Evolutionary conservation across 1,140 invertebrate genomes (phyloP), one percentile per base, ranked within the genome.

Genomic region (Galleria mellonella): DNA sequence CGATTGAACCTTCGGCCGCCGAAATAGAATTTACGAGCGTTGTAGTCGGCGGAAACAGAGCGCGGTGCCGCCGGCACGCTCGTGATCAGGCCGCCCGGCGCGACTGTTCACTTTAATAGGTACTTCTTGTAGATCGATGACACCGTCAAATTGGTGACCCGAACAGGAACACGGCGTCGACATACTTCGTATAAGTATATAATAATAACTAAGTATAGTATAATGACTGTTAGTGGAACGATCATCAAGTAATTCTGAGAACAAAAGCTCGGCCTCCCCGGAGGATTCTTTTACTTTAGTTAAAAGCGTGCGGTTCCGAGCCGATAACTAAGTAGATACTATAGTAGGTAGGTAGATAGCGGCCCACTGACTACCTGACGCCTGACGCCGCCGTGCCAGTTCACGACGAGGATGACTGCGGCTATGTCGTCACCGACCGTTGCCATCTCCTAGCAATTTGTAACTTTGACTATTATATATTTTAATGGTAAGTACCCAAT

Each of bases 21-120:
- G 41, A 43, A 38, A 47, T 47, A 47, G 37, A 47, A 47, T 47
- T 47, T 30, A 47, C 45, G 38, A 42, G 38, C 46, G 39, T 31
- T 12, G 43, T 4, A 11, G 5, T n/a, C 13, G 31, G 17, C 17
- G 17, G 2, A 6, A 23, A 6, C 17, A 6, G 17, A 23, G 17
- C 35, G 23, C 8, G 28, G 1, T 23, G 36, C 10, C 32, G 36
- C 10, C 35, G 32, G 8, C 32, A 1, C 29, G 4, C 7, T 36
- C 17, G 17, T 6, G 10, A 8, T 7, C 15, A 9, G 10, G 32
- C 32, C 42, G 10, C 14, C 32, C 42, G 42, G 11, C 23, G 15
- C 42, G 42, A 12, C 13, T 8, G 17, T 8, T 11, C 32, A 32
- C 29, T 39, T 23, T 6, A 23, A 23, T 23, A 23, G 17, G 17